Evolutionary conservation across 2,888 invertebrate species (phyloP), one percentile per base, ranked within the genome.

Genomic region (Keiferia lycopersicella): DNA sequence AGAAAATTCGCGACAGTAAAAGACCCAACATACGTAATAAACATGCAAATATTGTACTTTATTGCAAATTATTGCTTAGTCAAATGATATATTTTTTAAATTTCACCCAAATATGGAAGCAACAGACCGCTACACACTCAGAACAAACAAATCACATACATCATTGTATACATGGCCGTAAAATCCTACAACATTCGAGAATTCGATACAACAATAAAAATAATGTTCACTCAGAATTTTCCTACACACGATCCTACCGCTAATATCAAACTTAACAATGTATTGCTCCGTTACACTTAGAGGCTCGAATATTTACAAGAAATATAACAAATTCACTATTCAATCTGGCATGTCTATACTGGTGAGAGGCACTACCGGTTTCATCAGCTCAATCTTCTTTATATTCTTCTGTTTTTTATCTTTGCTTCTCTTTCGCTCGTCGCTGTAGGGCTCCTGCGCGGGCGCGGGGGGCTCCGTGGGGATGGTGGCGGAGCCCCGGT

Each of bases 291-390:
- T 78, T 76, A 75, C 75, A 69, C 72, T 71, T 74, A 53, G 74
- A 83, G 81, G 83, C 78, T 73, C 70, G 64, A 30, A 72, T 79
- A 80, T 81, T 77, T 73, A 72, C 70, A 71, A 65, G 68, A 72
- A 72, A 65, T 16, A 6, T 16, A 45, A 39, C 26, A 48, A 41
- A 12, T 16, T 30, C 69, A 95, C 95, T 97, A n/a, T n/a, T 96
- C 95, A 97, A 93, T 98, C 98, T 45, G 98, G 98, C 93, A 97
- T 95, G 82, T 98, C 97, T 87, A 98, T 97, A 74, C 96, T 96
- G 65, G 97, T 94, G 71, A 97, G 96, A 79, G 97, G 97, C 92
- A 97, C 95, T 70, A 97, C 96, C 66, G 97, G 97, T 85, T 97
- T 97, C 84, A 95, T 89, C 65, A 94, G 91, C 86, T 97, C 97